These are phyloP conservation scores for Chironex yamaguchii DNA, from an alignment of 30 jellyfish, hydroid and myxozoan genomes.

Conservation along the genomic window DNA sequence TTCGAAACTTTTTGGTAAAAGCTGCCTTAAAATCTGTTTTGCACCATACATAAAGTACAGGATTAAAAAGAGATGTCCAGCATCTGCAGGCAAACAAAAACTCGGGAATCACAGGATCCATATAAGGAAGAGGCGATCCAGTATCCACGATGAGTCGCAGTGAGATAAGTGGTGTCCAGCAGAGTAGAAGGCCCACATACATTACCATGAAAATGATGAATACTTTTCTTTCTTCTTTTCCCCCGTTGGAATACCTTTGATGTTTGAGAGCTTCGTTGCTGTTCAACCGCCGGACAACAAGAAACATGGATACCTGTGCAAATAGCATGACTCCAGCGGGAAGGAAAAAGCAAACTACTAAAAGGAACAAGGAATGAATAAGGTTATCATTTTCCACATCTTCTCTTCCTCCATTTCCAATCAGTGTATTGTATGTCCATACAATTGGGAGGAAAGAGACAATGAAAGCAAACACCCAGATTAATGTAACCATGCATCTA, in stretches of 20 bases:
- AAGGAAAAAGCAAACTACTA: conserved; percentile 33
- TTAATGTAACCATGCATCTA: conserved; percentile 32
- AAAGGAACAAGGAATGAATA: conserved; percentile 43
- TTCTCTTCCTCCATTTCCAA: background rate
- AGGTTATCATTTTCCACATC: background rate
- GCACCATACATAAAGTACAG: conserved; percentile 70
- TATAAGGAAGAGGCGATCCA: background rate
- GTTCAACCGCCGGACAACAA: conserved; percentile 42
- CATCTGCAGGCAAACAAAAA: conserved; percentile 41
- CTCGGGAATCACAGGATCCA: conserved; percentile 25
- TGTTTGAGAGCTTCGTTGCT: conserved; percentile 8
- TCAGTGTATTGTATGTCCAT: conserved; percentile 29
- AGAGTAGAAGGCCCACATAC: conserved; percentile 47
- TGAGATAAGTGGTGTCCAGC: conserved; percentile 64
- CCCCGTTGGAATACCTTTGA: background rate
- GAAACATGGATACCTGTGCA: conserved; percentile 61
- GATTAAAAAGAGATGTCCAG: conserved; percentile 47
- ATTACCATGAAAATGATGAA: conserved; percentile 45
- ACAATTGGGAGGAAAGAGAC: conserved; percentile 37
- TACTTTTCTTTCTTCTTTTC: conserved; percentile 45
- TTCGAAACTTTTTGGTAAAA: conserved; percentile 1
- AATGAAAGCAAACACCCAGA: conserved; percentile 58
- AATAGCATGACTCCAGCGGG: conserved; percentile 61
- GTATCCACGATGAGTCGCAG: conserved; percentile 39
- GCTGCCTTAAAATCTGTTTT: conserved; percentile 54